A percentile compares a stretch with the other conserved stretches of the same genome.
Conservation (phyloP, 2,888 invertebrate genomes). For the Ecdyonurus torrentis region DNA sequence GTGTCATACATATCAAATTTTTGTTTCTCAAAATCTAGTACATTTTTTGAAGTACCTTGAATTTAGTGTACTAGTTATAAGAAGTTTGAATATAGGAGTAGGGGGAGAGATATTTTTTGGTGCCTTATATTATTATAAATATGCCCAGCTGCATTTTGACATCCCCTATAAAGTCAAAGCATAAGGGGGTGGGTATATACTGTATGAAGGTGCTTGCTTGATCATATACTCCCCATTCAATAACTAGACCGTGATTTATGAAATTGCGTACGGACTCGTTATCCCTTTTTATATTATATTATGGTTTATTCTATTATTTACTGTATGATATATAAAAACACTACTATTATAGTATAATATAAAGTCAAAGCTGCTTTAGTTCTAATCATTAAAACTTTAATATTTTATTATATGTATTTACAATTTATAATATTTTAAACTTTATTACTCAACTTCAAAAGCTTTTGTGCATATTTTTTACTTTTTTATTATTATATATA, state of each 20-base stretch:
- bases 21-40: background rate
- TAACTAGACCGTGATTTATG: background rate
- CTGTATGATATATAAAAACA: background rate
- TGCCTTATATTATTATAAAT: background rate
- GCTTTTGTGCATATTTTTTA: no score
- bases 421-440: no score
- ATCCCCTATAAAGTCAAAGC: background rate
- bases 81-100: background rate
- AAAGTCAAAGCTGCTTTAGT: background rate
- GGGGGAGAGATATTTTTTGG: background rate
- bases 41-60: background rate
- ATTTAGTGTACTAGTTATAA: background rate
- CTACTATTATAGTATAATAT: background rate
- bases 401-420: no score
- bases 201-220: background rate
- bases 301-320: background rate
- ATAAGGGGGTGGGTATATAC: background rate
- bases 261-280: background rate
- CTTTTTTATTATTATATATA: no score
- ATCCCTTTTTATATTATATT: background rate
- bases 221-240: background rate
- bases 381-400: no score
- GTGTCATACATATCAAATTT: background rate
- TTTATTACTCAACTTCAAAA: no score
- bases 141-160: background rate